Evolutionary conservation across 2,888 invertebrate species (phyloP).

Genomic region (Dryobotodes eremita): DNA sequence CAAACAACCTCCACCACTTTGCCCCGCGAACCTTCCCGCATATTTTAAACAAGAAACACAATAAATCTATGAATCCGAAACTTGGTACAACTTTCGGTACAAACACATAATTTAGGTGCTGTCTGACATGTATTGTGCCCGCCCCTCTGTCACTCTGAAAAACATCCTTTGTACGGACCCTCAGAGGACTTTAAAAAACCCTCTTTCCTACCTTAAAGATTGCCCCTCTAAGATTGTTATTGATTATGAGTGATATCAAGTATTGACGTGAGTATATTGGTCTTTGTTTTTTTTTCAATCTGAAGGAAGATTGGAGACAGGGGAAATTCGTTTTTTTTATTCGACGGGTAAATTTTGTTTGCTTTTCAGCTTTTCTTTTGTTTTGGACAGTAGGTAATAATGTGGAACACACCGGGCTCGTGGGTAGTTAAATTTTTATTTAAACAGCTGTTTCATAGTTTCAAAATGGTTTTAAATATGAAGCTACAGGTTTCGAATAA

Average conservation of each 20-base stretch:
- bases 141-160: conserved; percentile 72
- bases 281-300: conserved; percentile 60
- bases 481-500: background rate
- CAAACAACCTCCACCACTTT: conserved; percentile 17
- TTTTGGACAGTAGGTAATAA: background rate
- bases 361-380: conserved; percentile 10
- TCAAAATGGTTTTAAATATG: background rate
- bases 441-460: no score
- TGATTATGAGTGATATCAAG: conserved; percentile 73
- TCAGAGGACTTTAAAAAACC: conserved; percentile 74
- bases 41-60: conserved; percentile 66
- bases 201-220: conserved; percentile 72
- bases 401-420: background rate
- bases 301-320: conserved; percentile 12
- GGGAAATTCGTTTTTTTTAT: conserved; percentile 5
- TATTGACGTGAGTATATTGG: conserved; percentile 64
- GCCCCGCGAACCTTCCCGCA: conserved; percentile 33
- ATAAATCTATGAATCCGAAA: conserved; percentile 67
- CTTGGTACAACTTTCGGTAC: conserved; percentile 62
- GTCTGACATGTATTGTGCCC: conserved; percentile 68
- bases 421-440: background rate
- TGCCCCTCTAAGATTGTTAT: conserved; percentile 71
- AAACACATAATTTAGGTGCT: conserved; percentile 70
- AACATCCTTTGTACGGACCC: conserved; percentile 73
- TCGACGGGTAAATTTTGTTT: background rate